A percentile compares a stretch with the other conserved stretches of the same genome.
Evolutionary conservation across 2,888 invertebrate genomes (phyloP).

Genomic region (Cetonia aurata): DNA sequence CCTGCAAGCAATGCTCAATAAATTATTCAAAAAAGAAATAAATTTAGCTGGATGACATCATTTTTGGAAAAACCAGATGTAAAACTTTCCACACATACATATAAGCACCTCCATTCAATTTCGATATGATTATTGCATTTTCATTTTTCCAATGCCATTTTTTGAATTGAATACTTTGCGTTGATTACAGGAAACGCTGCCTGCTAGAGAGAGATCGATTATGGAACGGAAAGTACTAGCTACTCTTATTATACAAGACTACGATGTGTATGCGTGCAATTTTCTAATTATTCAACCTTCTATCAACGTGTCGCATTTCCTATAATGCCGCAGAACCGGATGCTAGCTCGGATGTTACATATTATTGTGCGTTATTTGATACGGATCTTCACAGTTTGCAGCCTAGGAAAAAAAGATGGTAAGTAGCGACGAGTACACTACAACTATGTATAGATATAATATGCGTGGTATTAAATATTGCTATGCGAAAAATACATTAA

Average conservation of each 20-base stretch:
- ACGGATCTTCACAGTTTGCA: slow-evolving; percentile 32
- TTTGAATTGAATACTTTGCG: background rate
- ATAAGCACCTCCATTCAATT: too few species aligned
- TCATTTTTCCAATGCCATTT: too few species aligned
- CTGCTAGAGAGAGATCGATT: too few species aligned
- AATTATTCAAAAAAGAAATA: too few species aligned
- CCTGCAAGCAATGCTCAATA: too few species aligned
- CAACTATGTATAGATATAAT: slow-evolving; percentile 2
- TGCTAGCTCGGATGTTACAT: slow-evolving; percentile 17
- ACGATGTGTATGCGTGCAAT: slow-evolving; percentile 5
- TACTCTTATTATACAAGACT: too few species aligned
- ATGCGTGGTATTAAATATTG: background rate
- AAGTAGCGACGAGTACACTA: background rate
- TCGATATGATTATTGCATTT: too few species aligned
- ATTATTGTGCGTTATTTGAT: slow-evolving; percentile 19
- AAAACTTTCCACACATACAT: too few species aligned
- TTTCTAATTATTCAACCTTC: slow-evolving; percentile 12
- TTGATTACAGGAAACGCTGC: background rate
- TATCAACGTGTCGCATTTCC: slow-evolving; percentile 19
- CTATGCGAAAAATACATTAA: background rate
- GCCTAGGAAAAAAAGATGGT: slow-evolving; percentile 14
- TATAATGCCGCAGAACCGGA: slow-evolving; percentile 4
- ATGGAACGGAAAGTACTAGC: too few species aligned
- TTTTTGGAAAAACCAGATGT: too few species aligned
- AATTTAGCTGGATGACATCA: too few species aligned